Base-by-base conservation (phyloP, 2,797 vertebrate species). In the Tiaroga cobitis region DNA sequence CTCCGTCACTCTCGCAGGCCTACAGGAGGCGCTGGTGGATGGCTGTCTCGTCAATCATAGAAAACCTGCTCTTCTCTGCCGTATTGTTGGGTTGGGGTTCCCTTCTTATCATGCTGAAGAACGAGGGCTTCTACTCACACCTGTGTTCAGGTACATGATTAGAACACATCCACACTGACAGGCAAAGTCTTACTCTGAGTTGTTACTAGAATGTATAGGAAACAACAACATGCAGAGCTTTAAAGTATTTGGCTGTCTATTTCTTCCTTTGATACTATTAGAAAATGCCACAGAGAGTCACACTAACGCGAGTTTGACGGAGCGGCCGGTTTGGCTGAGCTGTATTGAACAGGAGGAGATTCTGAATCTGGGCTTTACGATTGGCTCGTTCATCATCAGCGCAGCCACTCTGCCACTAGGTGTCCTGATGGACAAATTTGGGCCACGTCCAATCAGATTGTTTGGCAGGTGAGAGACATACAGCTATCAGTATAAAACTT, bases 41-140 rank as follows among this genome's bases (percentile, higher is more conserved):
- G 95, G 96, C 96, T 0, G 70, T 94, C 86, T 95, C 95, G 0
- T 95, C 97, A 0, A 94, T 97, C 29, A 18, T 97, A 29, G 97
- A 97, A 89, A 97, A 97, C 87, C 93, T 97, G 83, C 92, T 97
- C 81, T 97, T 95, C 89, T 97, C 97, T 0, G 97, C 97, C 0
- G 97, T 97, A 32, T 93, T 97, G 79, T 92, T 97, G 82, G 97
- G 97, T 80, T 97, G 97, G 97, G 93, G 92, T 43, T 97, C 97
- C 0, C 92, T 97, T 81, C 96, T 97, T 81, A 96, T 97, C 90
- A 97, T 97, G 95, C 94, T 97, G 51, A 96, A 97, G 92, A 92
- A 90, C 0, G 96, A 97, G 90, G 97, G 97, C 83, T 97, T 97
- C 93, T 97, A 97, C 88, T 96, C 97, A 26, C 93, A 95, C 88